phyloP scores from a whole-genome alignment of 1,140 invertebrate genomes.

The Lineus longissimus region DNA sequence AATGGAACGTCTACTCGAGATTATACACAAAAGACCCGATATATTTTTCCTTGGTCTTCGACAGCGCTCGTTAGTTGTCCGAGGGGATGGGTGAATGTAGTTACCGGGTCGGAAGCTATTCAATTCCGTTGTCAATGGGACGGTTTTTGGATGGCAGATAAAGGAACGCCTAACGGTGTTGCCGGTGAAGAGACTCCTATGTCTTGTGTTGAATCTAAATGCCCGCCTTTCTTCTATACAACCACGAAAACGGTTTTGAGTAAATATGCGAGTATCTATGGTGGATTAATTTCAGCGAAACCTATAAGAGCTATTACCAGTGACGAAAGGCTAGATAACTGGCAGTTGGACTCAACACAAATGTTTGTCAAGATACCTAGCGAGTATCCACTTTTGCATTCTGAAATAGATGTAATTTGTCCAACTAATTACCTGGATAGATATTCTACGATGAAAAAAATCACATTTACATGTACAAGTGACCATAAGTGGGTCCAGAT shows the following conservation, averaged over 20 bases:
- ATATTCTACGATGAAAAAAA: background rate
- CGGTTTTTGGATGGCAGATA: background rate
- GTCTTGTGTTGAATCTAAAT: background rate
- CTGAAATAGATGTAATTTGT: background rate
- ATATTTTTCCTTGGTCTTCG: background rate
- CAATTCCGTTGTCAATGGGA: background rate
- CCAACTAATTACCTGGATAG: background rate
- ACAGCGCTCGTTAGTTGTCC: background rate
- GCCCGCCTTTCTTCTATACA: background rate
- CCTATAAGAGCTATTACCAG: background rate
- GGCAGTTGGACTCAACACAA: background rate
- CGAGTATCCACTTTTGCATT: background rate
- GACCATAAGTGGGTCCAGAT: background rate
- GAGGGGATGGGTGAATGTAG: background rate
- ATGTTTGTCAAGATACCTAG: background rate
- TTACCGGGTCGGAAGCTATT: background rate
- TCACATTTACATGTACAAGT: background rate
- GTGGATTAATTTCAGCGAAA: background rate
- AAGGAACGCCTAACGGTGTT: background rate
- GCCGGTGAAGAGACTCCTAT: background rate
- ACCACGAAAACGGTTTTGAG: background rate
- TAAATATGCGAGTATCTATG: background rate
- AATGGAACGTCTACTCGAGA: background rate
- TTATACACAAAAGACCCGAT: background rate
- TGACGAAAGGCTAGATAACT: background rate